These are phyloP conservation scores for Melieria omissa DNA, from an alignment of 2,888 invertebrate genomes.

Conservation along the genomic window DNA sequence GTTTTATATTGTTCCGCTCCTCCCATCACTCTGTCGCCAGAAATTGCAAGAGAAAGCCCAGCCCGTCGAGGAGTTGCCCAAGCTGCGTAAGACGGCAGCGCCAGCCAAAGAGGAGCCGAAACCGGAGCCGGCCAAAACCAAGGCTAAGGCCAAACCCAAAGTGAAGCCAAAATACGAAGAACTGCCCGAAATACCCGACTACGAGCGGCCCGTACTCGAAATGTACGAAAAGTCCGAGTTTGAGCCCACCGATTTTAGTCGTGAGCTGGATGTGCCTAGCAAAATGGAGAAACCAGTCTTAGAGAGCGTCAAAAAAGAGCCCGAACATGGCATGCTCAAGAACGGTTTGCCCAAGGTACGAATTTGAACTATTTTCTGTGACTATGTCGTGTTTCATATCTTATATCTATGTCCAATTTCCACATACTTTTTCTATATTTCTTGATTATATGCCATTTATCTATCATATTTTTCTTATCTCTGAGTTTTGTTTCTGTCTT, in stretches of 20 bases:
- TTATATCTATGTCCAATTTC: too few relatives aligned
- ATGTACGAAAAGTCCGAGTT: conserved; percentile 73
- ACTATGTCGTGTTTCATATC: neutral
- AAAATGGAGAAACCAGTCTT: conserved; percentile 62
- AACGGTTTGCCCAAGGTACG: conserved; percentile 63
- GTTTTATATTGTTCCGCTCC: neutral
- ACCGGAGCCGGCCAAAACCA: conserved; percentile 55
- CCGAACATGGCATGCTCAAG: conserved; percentile 53
- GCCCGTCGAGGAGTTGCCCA: conserved; percentile 61
- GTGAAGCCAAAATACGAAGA: conserved; percentile 70
- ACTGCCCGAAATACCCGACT: conserved; percentile 76
- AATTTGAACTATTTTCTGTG: neutral
- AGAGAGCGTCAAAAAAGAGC: conserved; percentile 51
- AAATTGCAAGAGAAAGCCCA: conserved; percentile 59
- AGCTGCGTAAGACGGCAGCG: conserved; percentile 61
- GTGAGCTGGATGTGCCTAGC: conserved; percentile 59
- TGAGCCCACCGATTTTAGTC: conserved; percentile 66
- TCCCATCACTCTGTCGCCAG: neutral
- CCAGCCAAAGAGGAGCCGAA: conserved; percentile 61
- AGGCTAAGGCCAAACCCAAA: conserved; percentile 57
- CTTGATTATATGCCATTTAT: too few relatives aligned
- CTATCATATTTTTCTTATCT: too few relatives aligned
- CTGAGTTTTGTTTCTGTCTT: too few relatives aligned
- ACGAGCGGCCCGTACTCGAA: conserved; percentile 80
- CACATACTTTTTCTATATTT: too few relatives aligned